phyloP scores from a whole-genome alignment of 2,888 invertebrate genomes.

The Macaria notata region DNA sequence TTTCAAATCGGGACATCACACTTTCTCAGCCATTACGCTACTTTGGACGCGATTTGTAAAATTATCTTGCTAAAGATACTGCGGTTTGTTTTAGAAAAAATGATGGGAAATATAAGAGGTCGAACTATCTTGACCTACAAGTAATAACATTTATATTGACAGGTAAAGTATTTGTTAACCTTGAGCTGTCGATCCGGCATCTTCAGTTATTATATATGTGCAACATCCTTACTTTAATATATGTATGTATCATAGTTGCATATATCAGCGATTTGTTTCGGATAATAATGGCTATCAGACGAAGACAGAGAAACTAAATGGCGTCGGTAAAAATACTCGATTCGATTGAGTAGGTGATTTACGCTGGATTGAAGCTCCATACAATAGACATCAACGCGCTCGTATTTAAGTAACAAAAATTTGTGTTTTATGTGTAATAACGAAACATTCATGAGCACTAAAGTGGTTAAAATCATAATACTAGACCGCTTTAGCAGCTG shows the following conservation, averaged over 20 bases:
- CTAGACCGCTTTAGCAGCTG: no score
- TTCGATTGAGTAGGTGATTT: no score
- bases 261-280: background rate
- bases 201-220: conserved; percentile 15
- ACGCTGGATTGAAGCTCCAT: no score
- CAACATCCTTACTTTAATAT: conserved; percentile 5
- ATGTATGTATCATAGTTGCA: background rate
- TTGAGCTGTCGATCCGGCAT: conserved; percentile 9
- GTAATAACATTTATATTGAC: background rate
- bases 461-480: no score
- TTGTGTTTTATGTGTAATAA: no score
- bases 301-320: background rate
- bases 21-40: conserved; percentile 27
- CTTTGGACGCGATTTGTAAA: conserved; percentile 4
- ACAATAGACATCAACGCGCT: no score
- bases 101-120: conserved; percentile 8
- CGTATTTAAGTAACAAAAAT: no score
- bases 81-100: conserved; percentile 7
- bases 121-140: background rate
- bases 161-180: conserved; percentile 6
- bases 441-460: no score
- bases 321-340: no score
- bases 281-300: background rate
- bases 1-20: conserved; percentile 27
- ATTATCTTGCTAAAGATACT: conserved; percentile 10